A percentile compares a stretch with the other conserved stretches of the same genome.
phyloP scores from a whole-genome alignment of 2,888 invertebrate species.

The Aromia moschata region DNA sequence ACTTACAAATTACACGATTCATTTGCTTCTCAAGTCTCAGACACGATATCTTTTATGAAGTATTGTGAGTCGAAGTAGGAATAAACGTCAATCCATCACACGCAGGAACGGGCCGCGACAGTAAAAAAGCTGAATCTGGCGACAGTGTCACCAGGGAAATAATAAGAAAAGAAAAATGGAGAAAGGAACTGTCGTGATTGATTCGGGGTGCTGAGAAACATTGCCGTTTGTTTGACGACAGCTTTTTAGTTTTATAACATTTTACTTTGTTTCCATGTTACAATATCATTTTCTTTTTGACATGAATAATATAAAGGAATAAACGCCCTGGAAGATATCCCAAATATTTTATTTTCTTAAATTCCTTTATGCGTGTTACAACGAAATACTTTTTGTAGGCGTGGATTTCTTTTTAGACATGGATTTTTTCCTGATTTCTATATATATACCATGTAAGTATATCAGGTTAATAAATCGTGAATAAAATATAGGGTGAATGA shows the following conservation, averaged over 20 bases:
- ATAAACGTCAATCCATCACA: slow-evolving; percentile 60
- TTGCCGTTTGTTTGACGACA: slow-evolving; percentile 43
- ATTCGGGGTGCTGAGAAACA: slow-evolving; percentile 53
- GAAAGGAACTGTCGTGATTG: slow-evolving; percentile 58
- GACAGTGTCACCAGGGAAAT: slow-evolving; percentile 59
- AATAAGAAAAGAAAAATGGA: slow-evolving; percentile 59
- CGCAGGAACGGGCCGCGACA: slow-evolving; percentile 53
- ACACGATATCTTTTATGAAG: slow-evolving; percentile 51
- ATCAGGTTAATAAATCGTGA: neutral
- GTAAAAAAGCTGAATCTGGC: slow-evolving; percentile 55
- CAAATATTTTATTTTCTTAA: slow-evolving; percentile 7
- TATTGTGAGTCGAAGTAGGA: slow-evolving; percentile 50
- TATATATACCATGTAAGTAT: neutral
- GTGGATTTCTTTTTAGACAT: neutral
- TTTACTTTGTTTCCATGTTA: slow-evolving; percentile 33
- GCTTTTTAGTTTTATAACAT: slow-evolving; percentile 37
- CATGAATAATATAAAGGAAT: slow-evolving; percentile 18
- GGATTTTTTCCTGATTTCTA: neutral
- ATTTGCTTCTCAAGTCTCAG: slow-evolving; percentile 31
- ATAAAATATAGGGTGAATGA: no score
- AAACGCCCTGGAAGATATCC: neutral
- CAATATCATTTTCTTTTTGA: slow-evolving; percentile 25
- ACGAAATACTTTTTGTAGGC: neutral
- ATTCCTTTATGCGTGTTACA: slow-evolving; percentile 1
- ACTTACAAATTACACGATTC: slow-evolving; percentile 28